Conservation (phyloP, 2,888 invertebrate genomes). For the Folsomia manolachei region DNA sequence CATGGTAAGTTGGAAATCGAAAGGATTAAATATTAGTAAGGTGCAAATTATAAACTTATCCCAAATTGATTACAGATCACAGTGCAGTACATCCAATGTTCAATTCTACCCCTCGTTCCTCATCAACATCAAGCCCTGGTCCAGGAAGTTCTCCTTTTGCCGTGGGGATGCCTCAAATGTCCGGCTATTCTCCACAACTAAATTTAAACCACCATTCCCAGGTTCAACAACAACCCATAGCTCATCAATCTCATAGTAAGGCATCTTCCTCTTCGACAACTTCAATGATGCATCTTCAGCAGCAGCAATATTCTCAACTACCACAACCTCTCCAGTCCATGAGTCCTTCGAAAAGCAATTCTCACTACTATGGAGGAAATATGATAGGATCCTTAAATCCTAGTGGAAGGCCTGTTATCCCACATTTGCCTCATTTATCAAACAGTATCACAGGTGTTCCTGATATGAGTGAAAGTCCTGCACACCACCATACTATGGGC, state of each 20-base stretch:
- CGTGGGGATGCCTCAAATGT: neutral
- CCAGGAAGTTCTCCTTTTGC: conserved; percentile 27
- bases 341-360: conserved; percentile 3
- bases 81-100: neutral
- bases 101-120: conserved; percentile 22
- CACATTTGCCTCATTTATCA: neutral
- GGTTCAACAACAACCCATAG: conserved; percentile 10
- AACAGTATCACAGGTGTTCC: neutral
- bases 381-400: neutral
- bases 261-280: conserved; percentile 13
- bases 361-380: neutral
- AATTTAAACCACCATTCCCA: conserved; percentile 30
- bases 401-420: neutral
- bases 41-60: too few species aligned
- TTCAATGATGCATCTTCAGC: conserved; percentile 10
- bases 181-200: conserved; percentile 22
- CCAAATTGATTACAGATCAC: neutral
- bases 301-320: conserved; percentile 20
- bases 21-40: neutral
- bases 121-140: conserved; percentile 27
- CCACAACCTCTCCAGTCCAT: conserved; percentile 19
- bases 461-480: neutral
- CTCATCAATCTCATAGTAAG: conserved; percentile 9
- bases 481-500: neutral
- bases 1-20: neutral